Conservation (phyloP, 2,797 vertebrate genomes). For the Neosalanx taihuensis region DNA sequence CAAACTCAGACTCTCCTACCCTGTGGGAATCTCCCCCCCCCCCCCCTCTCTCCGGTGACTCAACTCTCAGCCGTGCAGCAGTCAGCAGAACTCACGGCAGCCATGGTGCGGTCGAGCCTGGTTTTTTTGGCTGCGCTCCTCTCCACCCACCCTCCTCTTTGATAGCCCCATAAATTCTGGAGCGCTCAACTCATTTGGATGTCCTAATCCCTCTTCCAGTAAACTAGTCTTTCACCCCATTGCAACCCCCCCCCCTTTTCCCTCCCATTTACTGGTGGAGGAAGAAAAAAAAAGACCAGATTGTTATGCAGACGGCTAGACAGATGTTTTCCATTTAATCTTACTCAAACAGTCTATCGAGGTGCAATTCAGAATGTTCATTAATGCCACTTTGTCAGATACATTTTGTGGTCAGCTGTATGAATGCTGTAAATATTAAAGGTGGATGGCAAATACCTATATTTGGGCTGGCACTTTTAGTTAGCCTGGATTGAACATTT, state of each 20-base stretch:
- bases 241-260: conserved; percentile 12
- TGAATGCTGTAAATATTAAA: background rate
- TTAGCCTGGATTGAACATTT: conserved; percentile 6
- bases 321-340: conserved; percentile 29
- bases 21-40: conserved; percentile 35
- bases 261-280: conserved; percentile 31
- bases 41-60: conserved; percentile 58
- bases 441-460: conserved; percentile 2
- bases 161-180: conserved; percentile 75
- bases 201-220: conserved; percentile 78
- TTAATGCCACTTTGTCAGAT: background rate
- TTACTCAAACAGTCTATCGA: conserved; percentile 17
- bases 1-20: conserved; percentile 37
- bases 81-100: conserved; percentile 65
- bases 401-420: background rate
- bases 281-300: conserved; percentile 48
- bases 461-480: conserved; percentile 4
- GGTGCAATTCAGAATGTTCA: background rate
- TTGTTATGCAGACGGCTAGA: conserved; percentile 57
- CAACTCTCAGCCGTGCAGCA: conserved; percentile 65
- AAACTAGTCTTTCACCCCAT: conserved; percentile 47
- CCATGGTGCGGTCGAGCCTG: conserved; percentile 59
- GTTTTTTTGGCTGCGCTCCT: conserved; percentile 23
- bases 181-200: conserved; percentile 77
- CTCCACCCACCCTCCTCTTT: conserved; percentile 53